Evolutionary conservation across 2,113 vertebrate genomes (phyloP).

Genomic region (Pterophyllum scalare): DNA sequence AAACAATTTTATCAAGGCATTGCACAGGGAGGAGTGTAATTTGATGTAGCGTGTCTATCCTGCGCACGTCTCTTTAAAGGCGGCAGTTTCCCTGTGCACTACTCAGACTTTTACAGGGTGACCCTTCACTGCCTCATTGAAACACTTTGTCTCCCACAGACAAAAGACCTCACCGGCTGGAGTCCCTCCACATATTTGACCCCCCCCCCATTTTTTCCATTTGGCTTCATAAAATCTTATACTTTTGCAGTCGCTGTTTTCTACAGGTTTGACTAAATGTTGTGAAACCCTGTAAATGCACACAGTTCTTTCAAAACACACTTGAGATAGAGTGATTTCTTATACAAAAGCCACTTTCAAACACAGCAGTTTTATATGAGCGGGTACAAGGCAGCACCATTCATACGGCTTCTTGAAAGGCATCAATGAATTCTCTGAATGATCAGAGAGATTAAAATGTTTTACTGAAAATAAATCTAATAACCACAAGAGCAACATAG

Average conservation of each 20-base stretch:
- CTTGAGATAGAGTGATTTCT: conserved; percentile 1
- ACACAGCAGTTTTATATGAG: not conserved
- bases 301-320: not conserved
- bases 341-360: conserved; percentile 18
- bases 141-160: conserved; percentile 39
- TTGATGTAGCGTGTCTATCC: conserved; percentile 57
- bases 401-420: conserved; percentile 20
- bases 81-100: conserved; percentile 45
- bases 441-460: conserved; percentile 37
- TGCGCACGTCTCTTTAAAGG: conserved; percentile 45
- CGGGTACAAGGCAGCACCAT: not conserved
- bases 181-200: conserved; percentile 9
- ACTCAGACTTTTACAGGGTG: conserved; percentile 55
- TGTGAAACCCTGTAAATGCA: not conserved
- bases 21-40: conserved; percentile 48
- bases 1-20: conserved; percentile 53
- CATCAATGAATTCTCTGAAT: conserved; percentile 4
- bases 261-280: conserved; percentile 11
- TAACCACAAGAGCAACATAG: conserved; percentile 12
- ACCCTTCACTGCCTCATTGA: conserved; percentile 33
- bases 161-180: conserved; percentile 16
- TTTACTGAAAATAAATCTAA: conserved; percentile 33
- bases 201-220: not conserved
- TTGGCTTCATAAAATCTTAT: conserved; percentile 19
- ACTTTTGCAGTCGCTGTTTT: conserved; percentile 15